Base-by-base conservation (phyloP, 2,113 vertebrate species). In the Patagioenas fasciata region DNA sequence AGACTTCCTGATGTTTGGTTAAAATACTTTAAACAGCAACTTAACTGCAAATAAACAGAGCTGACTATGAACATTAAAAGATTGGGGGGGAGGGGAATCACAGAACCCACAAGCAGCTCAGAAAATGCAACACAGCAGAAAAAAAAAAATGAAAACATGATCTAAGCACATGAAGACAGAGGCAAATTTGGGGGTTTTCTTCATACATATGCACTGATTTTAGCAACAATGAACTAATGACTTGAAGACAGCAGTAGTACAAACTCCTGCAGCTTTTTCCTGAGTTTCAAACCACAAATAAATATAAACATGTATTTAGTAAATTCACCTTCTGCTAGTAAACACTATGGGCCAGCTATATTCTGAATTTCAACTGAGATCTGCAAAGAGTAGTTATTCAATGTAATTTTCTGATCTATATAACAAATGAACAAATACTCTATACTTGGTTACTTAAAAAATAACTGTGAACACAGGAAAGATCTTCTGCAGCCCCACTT, bases 1-100 rank as follows among this genome's bases (percentile, higher is more conserved):
- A 89, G 53, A 77, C 9, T 36, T 73, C 77, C 53, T 75, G 66
- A 91, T 89, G 74, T 85, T 96, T 89, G 56, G 38, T 92, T 96
- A 93, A 79, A 91, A 84, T 54, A 71, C 57, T 84, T 82, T 94
- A 36, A 91, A 95, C 69, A 88, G 77, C 51, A 96, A 80, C 60
- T 60, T 93, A 93, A 95, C 57, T 67, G 89, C 89, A 96, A 95
- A 97, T 65, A 97, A 97, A 95, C 67, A 74, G 66, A 94, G 67
- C n/a, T 40, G 40, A 67, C 85, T 88, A 77, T 66, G 84, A 96
- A 82, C 44, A 79, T 36, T 24, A 75, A 70, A 92, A 97, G 80
- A 95, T 47, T 47, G 42, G 17, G 7, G 18, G 44, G 44, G 44
- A 47, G 44, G 17, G 44, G 44, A 89, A 79, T 91, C 97, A 95